A percentile compares a stretch with the other conserved stretches of the same genome.
Conservation (phyloP, 2,797 vertebrate species). For the Peromyscus melanophrys region DNA sequence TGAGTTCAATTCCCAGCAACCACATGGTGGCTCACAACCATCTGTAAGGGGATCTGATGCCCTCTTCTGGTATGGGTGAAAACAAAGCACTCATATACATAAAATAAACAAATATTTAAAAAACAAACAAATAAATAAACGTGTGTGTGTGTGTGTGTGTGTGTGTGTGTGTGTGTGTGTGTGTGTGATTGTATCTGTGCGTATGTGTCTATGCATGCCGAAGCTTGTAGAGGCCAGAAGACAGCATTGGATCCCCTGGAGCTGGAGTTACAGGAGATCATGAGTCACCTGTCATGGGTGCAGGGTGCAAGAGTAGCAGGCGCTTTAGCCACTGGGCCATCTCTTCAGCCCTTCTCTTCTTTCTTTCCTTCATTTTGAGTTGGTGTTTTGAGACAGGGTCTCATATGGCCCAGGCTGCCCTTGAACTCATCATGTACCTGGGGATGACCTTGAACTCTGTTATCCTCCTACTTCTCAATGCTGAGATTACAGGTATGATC, state of each 20-base stretch:
- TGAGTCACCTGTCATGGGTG: background rate
- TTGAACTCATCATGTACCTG: background rate
- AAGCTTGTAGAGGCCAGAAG: background rate
- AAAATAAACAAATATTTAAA: no score
- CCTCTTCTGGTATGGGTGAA: no score
- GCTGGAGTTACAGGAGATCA: background rate
- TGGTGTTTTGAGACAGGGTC: background rate
- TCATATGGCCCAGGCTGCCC: background rate
- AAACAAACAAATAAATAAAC: no score
- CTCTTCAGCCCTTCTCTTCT: background rate
- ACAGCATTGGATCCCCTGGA: background rate
- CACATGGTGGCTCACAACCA: no score
- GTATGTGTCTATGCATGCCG: background rate
- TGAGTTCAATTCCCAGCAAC: no score
- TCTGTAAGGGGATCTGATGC: no score
- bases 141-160: accelerated
- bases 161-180: accelerated
- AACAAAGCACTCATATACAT: no score
- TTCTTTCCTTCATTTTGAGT: background rate
- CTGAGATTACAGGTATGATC: background rate
- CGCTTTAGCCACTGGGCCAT: background rate
- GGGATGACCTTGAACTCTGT: background rate
- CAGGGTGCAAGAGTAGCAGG: background rate
- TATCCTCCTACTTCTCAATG: background rate
- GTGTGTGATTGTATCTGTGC: background rate